These are phyloP conservation scores for Cyrtonyx montezumae DNA, from an alignment of 2,113 vertebrate genomes.

Conservation along the genomic window DNA sequence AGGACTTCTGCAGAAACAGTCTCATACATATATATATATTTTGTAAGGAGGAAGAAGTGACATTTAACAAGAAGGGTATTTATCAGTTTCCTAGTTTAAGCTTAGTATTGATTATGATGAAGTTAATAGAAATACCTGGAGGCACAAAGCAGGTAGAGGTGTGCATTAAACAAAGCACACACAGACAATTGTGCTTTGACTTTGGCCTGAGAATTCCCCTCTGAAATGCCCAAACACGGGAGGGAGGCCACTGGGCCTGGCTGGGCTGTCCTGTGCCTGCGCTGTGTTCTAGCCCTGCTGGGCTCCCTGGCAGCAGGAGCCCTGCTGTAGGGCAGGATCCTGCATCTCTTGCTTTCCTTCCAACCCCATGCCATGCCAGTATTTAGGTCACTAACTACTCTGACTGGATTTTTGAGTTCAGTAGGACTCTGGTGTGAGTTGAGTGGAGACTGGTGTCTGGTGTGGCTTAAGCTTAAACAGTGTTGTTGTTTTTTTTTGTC, in stretches of 20 bases:
- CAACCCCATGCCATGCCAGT: background rate
- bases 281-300: rapidly evolving
- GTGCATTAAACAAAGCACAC: rapidly evolving
- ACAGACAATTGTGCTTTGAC: rapidly evolving
- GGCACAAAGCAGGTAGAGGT: background rate
- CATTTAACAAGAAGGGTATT: background rate
- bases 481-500: background rate
- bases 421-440: background rate
- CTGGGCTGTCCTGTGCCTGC: background rate
- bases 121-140: background rate
- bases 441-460: background rate
- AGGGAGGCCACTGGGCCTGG: background rate
- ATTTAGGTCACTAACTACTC: background rate
- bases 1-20: background rate
- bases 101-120: background rate
- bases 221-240: rapidly evolving
- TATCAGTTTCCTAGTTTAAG: background rate
- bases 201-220: background rate
- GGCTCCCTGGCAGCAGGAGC: background rate
- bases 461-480: background rate
- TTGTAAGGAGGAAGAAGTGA: background rate
- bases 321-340: background rate
- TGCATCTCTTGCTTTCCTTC: rapidly evolving
- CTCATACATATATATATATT: background rate
- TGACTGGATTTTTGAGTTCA: background rate